Evolutionary conservation across 2,888 invertebrate species (phyloP).

Genomic region (Rhodophaea formosa): DNA sequence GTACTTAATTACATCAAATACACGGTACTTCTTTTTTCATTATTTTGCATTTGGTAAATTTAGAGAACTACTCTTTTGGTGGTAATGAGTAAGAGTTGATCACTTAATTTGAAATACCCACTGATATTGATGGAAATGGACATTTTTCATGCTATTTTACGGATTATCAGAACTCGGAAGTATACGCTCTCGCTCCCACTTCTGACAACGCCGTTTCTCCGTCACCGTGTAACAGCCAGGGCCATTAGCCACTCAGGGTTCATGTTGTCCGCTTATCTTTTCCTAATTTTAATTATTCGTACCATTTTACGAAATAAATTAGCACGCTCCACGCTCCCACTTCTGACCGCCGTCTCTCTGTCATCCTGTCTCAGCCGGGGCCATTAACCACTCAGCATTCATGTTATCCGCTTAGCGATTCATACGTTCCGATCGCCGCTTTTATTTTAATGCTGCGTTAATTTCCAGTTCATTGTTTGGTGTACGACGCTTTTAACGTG

Average conservation of each 20-base stretch:
- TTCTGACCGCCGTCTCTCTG: not conserved
- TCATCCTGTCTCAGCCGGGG: not conserved
- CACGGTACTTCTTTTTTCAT: too few relatives aligned
- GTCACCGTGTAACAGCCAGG: not conserved
- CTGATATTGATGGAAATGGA: too few relatives aligned
- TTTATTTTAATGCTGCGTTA: slow-evolving; percentile 10
- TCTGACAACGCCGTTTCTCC: not conserved
- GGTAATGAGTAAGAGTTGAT: too few relatives aligned
- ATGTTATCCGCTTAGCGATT: slow-evolving; percentile 18
- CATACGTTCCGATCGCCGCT: slow-evolving; percentile 22
- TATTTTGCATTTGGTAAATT: too few relatives aligned
- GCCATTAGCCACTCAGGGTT: slow-evolving; percentile 17
- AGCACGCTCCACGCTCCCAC: not conserved
- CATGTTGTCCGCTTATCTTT: slow-evolving; percentile 14
- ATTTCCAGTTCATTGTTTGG: slow-evolving; percentile 11
- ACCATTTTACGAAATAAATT: too few relatives aligned
- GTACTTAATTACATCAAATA: too few relatives aligned
- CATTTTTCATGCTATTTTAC: too few relatives aligned
- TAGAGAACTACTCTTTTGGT: too few relatives aligned
- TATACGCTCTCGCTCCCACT: not conserved
- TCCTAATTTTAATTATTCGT: too few relatives aligned
- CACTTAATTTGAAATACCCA: too few relatives aligned
- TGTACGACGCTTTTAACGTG: slow-evolving; percentile 12
- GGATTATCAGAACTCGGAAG: too few relatives aligned
- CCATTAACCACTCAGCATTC: slow-evolving; percentile 18